phyloP scores from a whole-genome alignment of 2,888 invertebrate species.

The Agrochola lota region DNA sequence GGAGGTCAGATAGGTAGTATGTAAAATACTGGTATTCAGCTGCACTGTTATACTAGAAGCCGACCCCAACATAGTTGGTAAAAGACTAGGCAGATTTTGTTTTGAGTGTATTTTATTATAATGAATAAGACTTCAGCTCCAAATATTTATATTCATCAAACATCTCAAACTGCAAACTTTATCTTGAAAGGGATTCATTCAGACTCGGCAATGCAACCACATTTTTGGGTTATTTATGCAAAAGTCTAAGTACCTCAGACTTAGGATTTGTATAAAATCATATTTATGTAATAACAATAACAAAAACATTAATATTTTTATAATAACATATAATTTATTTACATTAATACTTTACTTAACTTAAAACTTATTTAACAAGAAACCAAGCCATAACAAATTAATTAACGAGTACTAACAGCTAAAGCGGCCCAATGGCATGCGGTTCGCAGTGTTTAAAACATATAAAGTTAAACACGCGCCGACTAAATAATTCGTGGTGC shows the following conservation, averaged over 20 bases:
- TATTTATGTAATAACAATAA: background rate
- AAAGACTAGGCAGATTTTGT: no score
- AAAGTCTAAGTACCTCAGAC: background rate
- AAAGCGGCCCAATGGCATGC: background rate
- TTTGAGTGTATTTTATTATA: background rate
- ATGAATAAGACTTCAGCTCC: background rate
- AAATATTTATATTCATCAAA: background rate
- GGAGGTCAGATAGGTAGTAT: no score
- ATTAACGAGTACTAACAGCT: background rate
- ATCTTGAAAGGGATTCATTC: background rate
- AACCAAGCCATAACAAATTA: background rate
- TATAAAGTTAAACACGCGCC: background rate
- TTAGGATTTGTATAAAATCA: no score
- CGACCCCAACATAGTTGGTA: no score
- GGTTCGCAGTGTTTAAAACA: background rate
- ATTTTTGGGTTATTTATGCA: background rate
- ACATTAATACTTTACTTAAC: constrained; percentile 6
- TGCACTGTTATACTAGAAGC: no score
- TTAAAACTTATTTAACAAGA: background rate
- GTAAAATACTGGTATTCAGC: no score
- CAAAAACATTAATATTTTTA: background rate
- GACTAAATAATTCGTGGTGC: no score
- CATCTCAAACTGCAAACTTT: background rate
- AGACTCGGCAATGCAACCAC: background rate
- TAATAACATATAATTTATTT: constrained; percentile 17